Percentiles rank a stretch among this genome's conserved stretches.
Conservation (phyloP, 2,113 vertebrate genomes). For the Vulpes vulpes region DNA sequence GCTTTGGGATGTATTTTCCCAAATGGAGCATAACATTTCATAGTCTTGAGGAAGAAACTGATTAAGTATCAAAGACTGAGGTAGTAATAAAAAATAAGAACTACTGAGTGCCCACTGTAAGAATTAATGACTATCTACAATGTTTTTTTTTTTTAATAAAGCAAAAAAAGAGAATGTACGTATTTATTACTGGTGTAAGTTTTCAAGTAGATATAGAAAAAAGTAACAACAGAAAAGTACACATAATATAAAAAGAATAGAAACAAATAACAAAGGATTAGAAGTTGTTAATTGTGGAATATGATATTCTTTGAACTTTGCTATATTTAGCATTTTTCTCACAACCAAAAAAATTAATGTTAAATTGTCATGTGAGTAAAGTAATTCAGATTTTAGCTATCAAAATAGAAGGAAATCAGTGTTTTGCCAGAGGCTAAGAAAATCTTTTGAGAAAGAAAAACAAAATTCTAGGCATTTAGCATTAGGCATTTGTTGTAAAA, state of each 20-base stretch:
- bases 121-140: slow-evolving; percentile 4
- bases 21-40: background rate
- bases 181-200: slow-evolving; percentile 26
- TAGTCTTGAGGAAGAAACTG: slow-evolving; percentile 30
- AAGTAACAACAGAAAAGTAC: slow-evolving; percentile 9
- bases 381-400: slow-evolving; percentile 61
- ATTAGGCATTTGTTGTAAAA: slow-evolving; percentile 56
- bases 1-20: slow-evolving; percentile 12
- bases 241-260: background rate
- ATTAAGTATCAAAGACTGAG: background rate
- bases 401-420: slow-evolving; percentile 52
- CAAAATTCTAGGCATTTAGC: slow-evolving; percentile 18
- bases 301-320: slow-evolving; percentile 24
- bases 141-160: slow-evolving; percentile 63
- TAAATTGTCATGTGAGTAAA: slow-evolving; percentile 61
- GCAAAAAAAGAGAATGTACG: slow-evolving; percentile 49
- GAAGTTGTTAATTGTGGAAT: slow-evolving; percentile 19
- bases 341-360: slow-evolving; percentile 48
- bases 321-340: slow-evolving; percentile 62
- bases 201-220: slow-evolving; percentile 56
- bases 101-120: background rate
- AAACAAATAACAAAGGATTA: slow-evolving; percentile 58
- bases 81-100: slow-evolving; percentile 52
- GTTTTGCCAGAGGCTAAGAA: slow-evolving; percentile 43
- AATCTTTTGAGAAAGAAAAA: slow-evolving; percentile 43